Evolutionary conservation across 1,140 invertebrate species (phyloP).

Genomic region (Listronotus oregonensis): DNA sequence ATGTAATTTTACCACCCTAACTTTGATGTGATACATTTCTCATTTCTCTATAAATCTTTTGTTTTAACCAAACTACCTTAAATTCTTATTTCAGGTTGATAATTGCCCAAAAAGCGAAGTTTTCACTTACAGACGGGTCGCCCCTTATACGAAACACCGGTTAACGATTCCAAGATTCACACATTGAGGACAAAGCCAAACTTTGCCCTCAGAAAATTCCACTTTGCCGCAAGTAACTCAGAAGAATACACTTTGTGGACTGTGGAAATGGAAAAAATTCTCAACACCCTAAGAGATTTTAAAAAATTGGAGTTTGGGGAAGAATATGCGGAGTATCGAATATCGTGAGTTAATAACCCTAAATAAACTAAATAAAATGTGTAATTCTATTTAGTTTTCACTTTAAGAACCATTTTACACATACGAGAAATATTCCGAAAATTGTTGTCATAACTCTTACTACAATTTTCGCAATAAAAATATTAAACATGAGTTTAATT

Average conservation of each 20-base stretch:
- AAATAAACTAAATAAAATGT: too few relatives aligned
- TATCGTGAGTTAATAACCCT: too few relatives aligned
- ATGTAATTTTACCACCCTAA: too few relatives aligned
- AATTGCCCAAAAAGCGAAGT: constrained; percentile 22
- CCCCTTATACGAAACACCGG: background rate
- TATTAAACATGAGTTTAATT: too few relatives aligned
- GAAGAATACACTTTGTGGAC: constrained; percentile 18
- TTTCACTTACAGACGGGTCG: constrained; percentile 28
- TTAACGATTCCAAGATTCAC: background rate
- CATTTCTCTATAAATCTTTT: too few relatives aligned
- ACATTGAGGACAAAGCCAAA: constrained; percentile 7
- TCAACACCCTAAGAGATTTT: constrained; percentile 9
- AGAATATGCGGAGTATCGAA: background rate
- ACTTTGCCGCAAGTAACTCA: constrained; percentile 2
- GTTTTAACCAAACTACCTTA: too few relatives aligned
- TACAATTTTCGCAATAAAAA: too few relatives aligned
- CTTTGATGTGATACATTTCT: too few relatives aligned
- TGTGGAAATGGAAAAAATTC: constrained; percentile 10
- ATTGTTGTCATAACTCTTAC: too few relatives aligned
- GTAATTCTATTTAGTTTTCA: too few relatives aligned
- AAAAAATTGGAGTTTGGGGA: constrained; percentile 18
- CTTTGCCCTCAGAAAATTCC: constrained; percentile 10
- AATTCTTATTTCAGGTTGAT: constrained; percentile 7
- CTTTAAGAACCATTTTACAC: too few relatives aligned
- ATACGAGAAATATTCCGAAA: too few relatives aligned